Conservation (phyloP, 2,113 vertebrate genomes). For the Limanda limanda region DNA sequence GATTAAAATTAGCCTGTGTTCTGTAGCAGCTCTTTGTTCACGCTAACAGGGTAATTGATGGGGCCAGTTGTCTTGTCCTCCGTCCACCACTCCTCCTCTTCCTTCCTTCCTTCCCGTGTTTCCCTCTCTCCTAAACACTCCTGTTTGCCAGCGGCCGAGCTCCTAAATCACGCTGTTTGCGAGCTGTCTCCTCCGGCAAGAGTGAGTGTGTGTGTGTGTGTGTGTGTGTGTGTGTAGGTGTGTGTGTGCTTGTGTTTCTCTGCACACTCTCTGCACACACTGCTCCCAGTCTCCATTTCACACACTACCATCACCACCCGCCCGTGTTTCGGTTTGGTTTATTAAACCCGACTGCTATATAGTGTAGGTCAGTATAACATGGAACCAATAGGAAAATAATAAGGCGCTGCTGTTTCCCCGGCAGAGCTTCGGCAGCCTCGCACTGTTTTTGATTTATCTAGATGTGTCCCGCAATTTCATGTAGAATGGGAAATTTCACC, state of each 20-base stretch:
- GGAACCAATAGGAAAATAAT: conserved; percentile 54
- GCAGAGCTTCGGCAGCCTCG: conserved; percentile 20
- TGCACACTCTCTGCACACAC: conserved; percentile 24
- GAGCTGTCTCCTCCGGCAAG: conserved; percentile 68
- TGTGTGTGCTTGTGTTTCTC: conserved; percentile 1
- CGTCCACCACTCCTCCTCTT: conserved; percentile 29
- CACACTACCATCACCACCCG: conserved; percentile 48
- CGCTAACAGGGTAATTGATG: conserved; percentile 73
- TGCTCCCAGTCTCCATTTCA: conserved; percentile 36
- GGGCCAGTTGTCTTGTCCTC: conserved; percentile 36
- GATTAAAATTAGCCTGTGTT: conserved; percentile 70
- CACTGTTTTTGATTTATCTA: conserved; percentile 19
- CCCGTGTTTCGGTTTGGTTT: conserved; percentile 62
- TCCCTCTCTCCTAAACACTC: conserved; percentile 58
- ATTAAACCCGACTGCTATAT: conserved; percentile 66
- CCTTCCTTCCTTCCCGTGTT: not conserved
- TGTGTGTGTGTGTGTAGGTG: conserved; percentile 8
- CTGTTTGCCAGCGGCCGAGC: conserved; percentile 51
- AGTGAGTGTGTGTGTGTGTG: conserved; percentile 17
- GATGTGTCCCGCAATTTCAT: conserved; percentile 23
- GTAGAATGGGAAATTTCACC: not conserved
- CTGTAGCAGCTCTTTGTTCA: conserved; percentile 62
- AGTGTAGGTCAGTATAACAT: conserved; percentile 54
- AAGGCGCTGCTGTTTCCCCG: conserved; percentile 25
- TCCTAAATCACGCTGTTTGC: conserved; percentile 72